phyloP scores from a whole-genome alignment of 2,888 invertebrate genomes.

The Drosophila neotestacea region DNA sequence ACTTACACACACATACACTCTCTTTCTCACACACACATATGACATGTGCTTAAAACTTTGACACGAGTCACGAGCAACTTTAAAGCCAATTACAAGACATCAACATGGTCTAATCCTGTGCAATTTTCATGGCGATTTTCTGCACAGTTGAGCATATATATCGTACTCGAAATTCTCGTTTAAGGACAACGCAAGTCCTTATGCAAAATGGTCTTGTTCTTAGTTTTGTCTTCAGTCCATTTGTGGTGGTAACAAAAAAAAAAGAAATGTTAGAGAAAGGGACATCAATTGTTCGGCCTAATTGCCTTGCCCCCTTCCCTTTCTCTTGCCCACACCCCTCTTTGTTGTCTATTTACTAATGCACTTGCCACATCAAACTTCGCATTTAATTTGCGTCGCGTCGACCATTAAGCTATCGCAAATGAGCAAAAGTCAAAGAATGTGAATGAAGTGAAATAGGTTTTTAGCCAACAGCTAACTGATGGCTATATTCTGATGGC shows the following conservation, averaged over 20 bases:
- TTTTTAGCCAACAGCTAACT: constrained; percentile 45
- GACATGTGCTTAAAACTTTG: constrained; percentile 59
- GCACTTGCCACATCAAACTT: constrained; percentile 43
- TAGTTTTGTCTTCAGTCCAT: background rate
- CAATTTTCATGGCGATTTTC: constrained; percentile 45
- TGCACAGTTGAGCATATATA: constrained; percentile 32
- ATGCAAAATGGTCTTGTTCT: constrained; percentile 15
- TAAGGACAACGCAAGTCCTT: constrained; percentile 20
- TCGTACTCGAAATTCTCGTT: constrained; percentile 3
- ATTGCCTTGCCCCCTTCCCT: constrained; percentile 44
- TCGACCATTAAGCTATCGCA: constrained; percentile 70
- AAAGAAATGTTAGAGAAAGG: constrained; percentile 6
- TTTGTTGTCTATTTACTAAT: background rate
- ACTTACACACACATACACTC: constrained; percentile 20
- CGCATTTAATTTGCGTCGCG: constrained; percentile 64
- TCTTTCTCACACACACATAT: constrained; percentile 31
- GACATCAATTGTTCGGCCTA: constrained; percentile 63
- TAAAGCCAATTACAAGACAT: constrained; percentile 67
- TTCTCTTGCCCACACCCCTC: background rate
- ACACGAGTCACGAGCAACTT: constrained; percentile 51
- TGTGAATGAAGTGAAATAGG: constrained; percentile 36
- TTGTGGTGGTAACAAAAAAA: constrained; percentile 32
- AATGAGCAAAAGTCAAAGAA: constrained; percentile 41
- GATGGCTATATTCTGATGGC: constrained; percentile 53
- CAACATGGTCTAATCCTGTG: constrained; percentile 40